Base-by-base conservation (phyloP, 37 sponge, comb jelly and placozoan genomes). In the Amphimedon queenslandica region DNA sequence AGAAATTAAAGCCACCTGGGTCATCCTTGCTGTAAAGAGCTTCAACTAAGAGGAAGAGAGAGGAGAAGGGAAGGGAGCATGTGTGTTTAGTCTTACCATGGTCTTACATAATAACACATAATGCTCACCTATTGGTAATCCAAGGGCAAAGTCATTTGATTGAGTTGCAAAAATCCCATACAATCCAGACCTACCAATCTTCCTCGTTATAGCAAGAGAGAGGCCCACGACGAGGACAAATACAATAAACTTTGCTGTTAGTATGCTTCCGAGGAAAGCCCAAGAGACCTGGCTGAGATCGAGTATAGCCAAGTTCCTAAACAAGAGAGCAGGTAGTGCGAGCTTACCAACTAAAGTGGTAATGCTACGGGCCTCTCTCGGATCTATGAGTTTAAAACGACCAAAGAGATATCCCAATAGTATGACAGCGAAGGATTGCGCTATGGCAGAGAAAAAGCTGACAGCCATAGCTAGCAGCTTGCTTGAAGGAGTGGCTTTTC, bases 121-220 rank as follows among this genome's bases (percentile, higher is more conserved):
- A 16, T 11, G 73, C 82, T 71, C 55, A 87, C 88, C 69, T 33
- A 89, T 75, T 30, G 90, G 90, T 25, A 89, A 40, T 11, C 90
- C 90, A 42, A 89, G 70, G 24, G 90, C 90, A 70, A 89, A 79
- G 66, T 89, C 90, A 41, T 89, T 89, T 21, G 90, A 83, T 42
- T 83, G 80, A 30, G 84, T 83, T 0, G 80, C 64, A 69, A 89
- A 83, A 27, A 89, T 83, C 0, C 82, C 90, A 70, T 71, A 83
- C 4, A 89, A 43, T 1, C 84, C 90, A 29, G 80, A 80, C 42
- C 58, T 77, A 1, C 80, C 90, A 35, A 77, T 35, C 57, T 58
- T 64, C 68, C 84, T 55, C 1, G 71, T 74, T 11, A 83, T 24
- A 0, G 79, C 34, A 25, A 78, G 18, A 18, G 83, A 78, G 1